A percentile compares a stretch with the other conserved stretches of the same genome.
phyloP scores from a whole-genome alignment of 2,797 vertebrate genomes.

The Triplophysa bombifrons region DNA sequence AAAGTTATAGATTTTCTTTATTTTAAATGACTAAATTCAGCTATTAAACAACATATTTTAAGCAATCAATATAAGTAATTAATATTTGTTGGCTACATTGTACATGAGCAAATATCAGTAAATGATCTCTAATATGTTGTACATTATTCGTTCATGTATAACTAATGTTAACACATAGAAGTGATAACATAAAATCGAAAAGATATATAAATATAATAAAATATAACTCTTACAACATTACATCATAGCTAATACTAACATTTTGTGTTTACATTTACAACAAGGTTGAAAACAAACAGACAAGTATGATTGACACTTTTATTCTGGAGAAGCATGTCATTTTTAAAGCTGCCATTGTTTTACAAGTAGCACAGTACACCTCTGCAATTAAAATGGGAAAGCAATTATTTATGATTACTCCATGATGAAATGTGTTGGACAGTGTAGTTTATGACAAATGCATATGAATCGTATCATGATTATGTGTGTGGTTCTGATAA shows the following conservation, averaged over 20 bases:
- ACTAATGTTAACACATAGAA: too few relatives aligned
- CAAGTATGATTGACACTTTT: slow-evolving; percentile 32
- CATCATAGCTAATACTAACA: too few relatives aligned
- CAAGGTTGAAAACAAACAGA: background rate
- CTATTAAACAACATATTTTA: background rate
- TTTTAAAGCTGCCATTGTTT: slow-evolving; percentile 16
- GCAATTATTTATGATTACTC: background rate
- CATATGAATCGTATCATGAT: background rate
- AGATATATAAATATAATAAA: background rate
- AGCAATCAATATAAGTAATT: too few relatives aligned
- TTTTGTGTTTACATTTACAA: background rate
- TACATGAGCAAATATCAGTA: too few relatives aligned
- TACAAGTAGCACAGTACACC: background rate
- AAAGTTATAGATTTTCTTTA: too few relatives aligned
- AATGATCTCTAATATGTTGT: too few relatives aligned
- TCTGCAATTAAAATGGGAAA: background rate
- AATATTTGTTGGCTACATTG: too few relatives aligned
- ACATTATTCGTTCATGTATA: too few relatives aligned
- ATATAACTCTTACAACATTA: background rate
- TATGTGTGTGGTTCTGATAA: background rate
- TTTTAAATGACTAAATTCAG: background rate
- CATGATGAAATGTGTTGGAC: slow-evolving; percentile 2
- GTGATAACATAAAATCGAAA: too few relatives aligned
- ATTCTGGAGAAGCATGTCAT: slow-evolving; percentile 28
- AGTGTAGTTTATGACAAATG: background rate